phyloP scores from a whole-genome alignment of 1,140 invertebrate genomes.

The Sarcophaga peregrina region DNA sequence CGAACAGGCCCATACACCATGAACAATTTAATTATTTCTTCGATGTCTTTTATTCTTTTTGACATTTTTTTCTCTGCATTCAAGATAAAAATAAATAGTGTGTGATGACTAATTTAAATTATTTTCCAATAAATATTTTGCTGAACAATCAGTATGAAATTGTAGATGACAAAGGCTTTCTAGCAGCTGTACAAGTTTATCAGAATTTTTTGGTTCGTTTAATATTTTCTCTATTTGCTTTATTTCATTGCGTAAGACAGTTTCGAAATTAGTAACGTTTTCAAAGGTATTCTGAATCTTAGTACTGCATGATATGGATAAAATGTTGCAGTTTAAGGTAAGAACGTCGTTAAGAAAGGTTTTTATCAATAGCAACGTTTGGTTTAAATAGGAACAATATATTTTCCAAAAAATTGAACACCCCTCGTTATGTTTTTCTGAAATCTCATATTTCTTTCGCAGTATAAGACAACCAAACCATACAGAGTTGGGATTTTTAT shows the following conservation, averaged over 20 bases:
- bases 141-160: background rate
- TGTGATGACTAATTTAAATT: background rate
- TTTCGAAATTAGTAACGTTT: slow-evolving; percentile 32
- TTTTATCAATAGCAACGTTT: slow-evolving; percentile 33
- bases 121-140: background rate
- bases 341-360: slow-evolving; percentile 14
- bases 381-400: background rate
- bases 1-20: too few relatives aligned
- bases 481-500: background rate
- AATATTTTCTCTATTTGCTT: background rate
- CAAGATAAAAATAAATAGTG: too few relatives aligned
- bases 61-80: too few relatives aligned
- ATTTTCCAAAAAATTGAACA: background rate
- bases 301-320: background rate
- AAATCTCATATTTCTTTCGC: background rate
- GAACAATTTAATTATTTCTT: too few relatives aligned
- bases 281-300: background rate
- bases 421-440: background rate
- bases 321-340: slow-evolving; percentile 22
- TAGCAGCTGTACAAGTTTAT: background rate
- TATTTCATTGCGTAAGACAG: slow-evolving; percentile 28
- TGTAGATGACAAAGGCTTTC: background rate
- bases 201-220: background rate
- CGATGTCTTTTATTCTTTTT: too few relatives aligned
- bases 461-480: slow-evolving; percentile 34